A percentile compares a stretch with the other conserved stretches of the same genome.
Conservation (phyloP, 2,797 vertebrate species). For the Hyperoplus lanceolatus region DNA sequence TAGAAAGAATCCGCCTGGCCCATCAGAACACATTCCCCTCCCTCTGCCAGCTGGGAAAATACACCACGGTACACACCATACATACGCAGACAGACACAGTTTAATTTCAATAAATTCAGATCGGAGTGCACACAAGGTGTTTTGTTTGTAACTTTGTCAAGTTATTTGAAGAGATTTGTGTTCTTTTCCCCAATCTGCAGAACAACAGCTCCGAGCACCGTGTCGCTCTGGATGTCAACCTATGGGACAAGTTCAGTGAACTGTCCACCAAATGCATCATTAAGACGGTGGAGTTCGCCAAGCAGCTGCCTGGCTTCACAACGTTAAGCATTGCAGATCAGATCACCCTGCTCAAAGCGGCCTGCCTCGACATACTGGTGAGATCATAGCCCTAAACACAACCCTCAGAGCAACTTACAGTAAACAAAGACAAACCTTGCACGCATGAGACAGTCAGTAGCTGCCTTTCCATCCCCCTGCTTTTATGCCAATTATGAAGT, state of each 20-base stretch:
- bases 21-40: slow-evolving; percentile 97
- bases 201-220: slow-evolving; percentile 95
- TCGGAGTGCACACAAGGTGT: background rate
- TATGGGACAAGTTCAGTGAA: slow-evolving; percentile 99
- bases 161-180: background rate
- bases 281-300: slow-evolving; percentile 98
- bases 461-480: background rate
- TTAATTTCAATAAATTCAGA: background rate
- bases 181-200: slow-evolving; percentile 71
- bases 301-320: slow-evolving; percentile 96
- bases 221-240: slow-evolving; percentile 93
- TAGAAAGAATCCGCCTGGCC: slow-evolving; percentile 93
- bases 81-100: background rate
- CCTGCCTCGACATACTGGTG: slow-evolving; percentile 98
- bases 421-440: background rate
- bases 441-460: too few relatives aligned
- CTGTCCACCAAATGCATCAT: slow-evolving; percentile 98
- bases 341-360: slow-evolving; percentile 97
- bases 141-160: background rate
- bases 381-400: slow-evolving; percentile 51
- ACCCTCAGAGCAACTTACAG: background rate
- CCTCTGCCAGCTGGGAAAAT: slow-evolving; percentile 96
- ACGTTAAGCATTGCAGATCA: slow-evolving; percentile 96
- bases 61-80: slow-evolving; percentile 89
- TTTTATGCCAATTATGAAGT: too few relatives aligned